These are phyloP conservation scores for Desoria tigrina DNA, from an alignment of 2,888 invertebrate species.

Conservation along the genomic window DNA sequence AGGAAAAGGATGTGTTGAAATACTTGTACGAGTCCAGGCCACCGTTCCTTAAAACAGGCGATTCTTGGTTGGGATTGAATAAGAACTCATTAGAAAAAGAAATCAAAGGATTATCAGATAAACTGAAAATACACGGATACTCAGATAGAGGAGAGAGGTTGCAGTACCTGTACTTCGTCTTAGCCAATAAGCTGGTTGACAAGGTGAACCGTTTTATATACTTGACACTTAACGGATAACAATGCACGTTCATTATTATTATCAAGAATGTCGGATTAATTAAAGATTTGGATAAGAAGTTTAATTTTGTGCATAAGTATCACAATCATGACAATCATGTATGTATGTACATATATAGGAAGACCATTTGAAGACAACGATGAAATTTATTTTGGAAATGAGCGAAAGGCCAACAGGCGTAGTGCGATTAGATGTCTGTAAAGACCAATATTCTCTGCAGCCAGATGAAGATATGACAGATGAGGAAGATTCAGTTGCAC, in stretches of 20 bases:
- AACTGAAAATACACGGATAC: conserved; percentile 43
- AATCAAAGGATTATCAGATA: conserved; percentile 31
- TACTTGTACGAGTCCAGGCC: conserved; percentile 32
- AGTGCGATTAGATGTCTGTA: conserved; percentile 13
- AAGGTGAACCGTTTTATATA: conserved; percentile 25
- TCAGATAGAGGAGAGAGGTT: conserved; percentile 36
- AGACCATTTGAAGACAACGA: no score
- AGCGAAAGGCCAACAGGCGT: conserved; percentile 36
- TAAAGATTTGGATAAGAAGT: no score
- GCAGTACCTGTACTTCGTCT: conserved; percentile 30
- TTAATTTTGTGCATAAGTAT: no score
- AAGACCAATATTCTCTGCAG: conserved; percentile 21
- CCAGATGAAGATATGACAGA: conserved; percentile 25
- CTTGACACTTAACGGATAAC: no score
- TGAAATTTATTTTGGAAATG: conserved; percentile 36
- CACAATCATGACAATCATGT: no score
- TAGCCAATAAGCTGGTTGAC: conserved; percentile 29
- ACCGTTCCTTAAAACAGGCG: conserved; percentile 27
- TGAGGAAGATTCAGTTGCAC: conserved; percentile 20
- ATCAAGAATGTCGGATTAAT: no score
- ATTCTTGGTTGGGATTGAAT: conserved; percentile 30
- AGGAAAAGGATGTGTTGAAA: conserved; percentile 32
- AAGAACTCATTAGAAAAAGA: conserved; percentile 22
- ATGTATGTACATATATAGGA: not conserved
- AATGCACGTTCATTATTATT: no score